Conservation (phyloP, 92 coral and sea anemone genomes). For the Micromussa lordhowensis region DNA sequence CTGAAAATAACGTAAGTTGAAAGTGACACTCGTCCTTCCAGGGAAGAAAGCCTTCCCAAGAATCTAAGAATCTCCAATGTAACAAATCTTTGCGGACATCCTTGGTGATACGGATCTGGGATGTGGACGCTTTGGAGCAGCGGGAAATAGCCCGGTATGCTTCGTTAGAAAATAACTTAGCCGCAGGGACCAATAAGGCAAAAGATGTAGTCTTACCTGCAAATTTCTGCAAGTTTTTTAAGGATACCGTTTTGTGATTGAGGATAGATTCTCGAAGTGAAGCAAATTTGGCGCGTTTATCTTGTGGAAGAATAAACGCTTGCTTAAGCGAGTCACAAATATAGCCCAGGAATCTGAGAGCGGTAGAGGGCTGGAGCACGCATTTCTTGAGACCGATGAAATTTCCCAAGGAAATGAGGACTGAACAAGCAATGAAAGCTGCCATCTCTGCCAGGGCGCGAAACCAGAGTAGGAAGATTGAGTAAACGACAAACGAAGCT, state of each 20-base stretch:
- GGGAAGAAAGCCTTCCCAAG: too few relatives aligned
- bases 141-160: slow-evolving; percentile 17
- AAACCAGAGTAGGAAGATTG: neutral
- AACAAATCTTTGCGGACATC: neutral
- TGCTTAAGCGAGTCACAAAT: too few relatives aligned
- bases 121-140: too few relatives aligned
- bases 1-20: neutral
- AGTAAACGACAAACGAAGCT: neutral
- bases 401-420: too few relatives aligned
- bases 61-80: slow-evolving; percentile 43
- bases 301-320: too few relatives aligned
- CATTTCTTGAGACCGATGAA: too few relatives aligned
- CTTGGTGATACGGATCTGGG: too few relatives aligned
- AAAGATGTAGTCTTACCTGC: too few relatives aligned
- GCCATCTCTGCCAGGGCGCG: slow-evolving; percentile 49
- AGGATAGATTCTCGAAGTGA: slow-evolving; percentile 29
- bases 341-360: too few relatives aligned
- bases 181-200: slow-evolving; percentile 44
- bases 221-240: too few relatives aligned
- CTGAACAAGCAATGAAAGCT: slow-evolving; percentile 30
- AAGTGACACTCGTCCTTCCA: slow-evolving; percentile 12
- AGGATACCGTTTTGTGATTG: neutral
- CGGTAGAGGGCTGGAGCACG: too few relatives aligned
- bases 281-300: slow-evolving; percentile 27
- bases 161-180: slow-evolving; percentile 22